Base-by-base conservation (phyloP, 2,888 invertebrate genomes). In the Tanytarsus gracilentus region DNA sequence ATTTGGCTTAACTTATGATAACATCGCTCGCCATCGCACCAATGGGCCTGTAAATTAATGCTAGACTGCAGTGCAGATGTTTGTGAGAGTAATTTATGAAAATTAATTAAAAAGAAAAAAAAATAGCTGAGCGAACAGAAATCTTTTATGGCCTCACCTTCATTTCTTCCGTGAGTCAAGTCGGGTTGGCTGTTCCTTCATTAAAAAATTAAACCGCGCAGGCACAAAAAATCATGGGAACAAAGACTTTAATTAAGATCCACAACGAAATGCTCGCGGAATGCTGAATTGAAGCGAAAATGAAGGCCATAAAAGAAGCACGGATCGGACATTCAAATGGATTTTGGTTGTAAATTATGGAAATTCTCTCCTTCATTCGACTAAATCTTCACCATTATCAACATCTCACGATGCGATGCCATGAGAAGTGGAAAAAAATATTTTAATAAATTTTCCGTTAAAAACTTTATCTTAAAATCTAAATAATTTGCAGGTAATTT, bases 261-360 rank as follows among this genome's bases (percentile, higher is more conserved):
- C 49, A 49, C 26, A 27, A 49, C 27, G 27, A 27, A 16, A 49
- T 30, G 30, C 30, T 30, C 9, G 30, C n/a, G 49, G 16, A 27
- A 27, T 25, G 27, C 6, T 49, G 7, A 14, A 40, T 16, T 40
- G 7, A 40, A 33, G 33, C 44, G 44, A 44, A 44, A 44, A 44
- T 44, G 44, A 44, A 44, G 44, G 44, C 44, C 16, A 44, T 44
- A 44, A 44, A 44, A n/a, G 27, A 27, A 14, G 9, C 51, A 29
- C 21, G 18, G 44, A 18, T 11, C 23, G 11, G 44, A 9, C 44
- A 39, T 33, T 14, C 39, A 55, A 55, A 55, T 55, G 55, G 55
- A 55, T 40, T 55, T 55, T 30, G 25, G 16, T 55, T 14, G 27
- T 55, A 55, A 55, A 55, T 26, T 26, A 55, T 55, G 55, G 55